Evolutionary conservation across 2,888 invertebrate genomes (phyloP), one percentile per base, ranked within the genome.

Genomic region (Lasius platythorax): DNA sequence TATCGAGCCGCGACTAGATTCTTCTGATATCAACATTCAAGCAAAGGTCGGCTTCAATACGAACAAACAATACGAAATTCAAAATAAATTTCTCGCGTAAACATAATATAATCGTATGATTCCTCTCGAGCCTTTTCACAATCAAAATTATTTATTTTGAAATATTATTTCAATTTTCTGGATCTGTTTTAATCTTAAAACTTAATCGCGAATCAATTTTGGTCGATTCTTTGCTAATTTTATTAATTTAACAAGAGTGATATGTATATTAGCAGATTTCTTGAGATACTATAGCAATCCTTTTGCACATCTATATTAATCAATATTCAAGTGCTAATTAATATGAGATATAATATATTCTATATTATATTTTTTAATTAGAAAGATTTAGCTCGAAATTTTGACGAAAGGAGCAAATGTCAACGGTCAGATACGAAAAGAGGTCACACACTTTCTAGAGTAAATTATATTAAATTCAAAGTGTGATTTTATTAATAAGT

Each of bases 1-100:
- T 84, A 79, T 73, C 73, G 66, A 82, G n/a, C 46, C 76, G 74
- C 33, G 82, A 70, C 73, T 53, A 8, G 8, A 53, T 88, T 90
- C 90, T 92, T 92, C 89, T 87, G 89, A 90, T 90, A 87, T 43
- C 87, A 85, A 85, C 85, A 78, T 76, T 87, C 82, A 70, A 66
- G 64, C 85, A 85, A 91, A 91, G 89, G 88, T 88, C 87, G n/a
- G 64, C 9, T 63, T 23, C 66, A 28, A 76, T 23, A 23, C 23
- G 23, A 3, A 50, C 37, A 88, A 86, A 89, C 89, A 84, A 87
- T 12, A 28, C 23, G 53, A 64, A 23, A 23, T 23, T 40, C 11
- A 84, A 46, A 18, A 50, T 9, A 15, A 30, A 53, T 33, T 63
- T 8, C 8, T 30, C 8, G 23, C 23, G 56, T 12, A 58, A 58